These are phyloP conservation scores for Setophaga petechia DNA, from an alignment of 2,113 vertebrate species.

Conservation along the genomic window DNA sequence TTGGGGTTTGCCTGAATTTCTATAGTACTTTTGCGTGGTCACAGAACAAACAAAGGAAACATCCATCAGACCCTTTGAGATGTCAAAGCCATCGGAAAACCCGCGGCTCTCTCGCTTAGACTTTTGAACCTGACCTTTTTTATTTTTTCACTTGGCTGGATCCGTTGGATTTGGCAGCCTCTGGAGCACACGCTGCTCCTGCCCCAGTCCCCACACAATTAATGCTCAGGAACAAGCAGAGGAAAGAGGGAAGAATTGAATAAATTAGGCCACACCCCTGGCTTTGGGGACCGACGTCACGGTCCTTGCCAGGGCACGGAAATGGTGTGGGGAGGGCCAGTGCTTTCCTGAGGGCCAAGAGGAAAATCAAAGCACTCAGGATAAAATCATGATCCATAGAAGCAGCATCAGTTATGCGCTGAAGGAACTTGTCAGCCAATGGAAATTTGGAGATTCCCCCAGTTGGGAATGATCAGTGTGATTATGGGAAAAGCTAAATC, in stretches of 20 bases:
- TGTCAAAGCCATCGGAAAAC: slow-evolving; percentile 54
- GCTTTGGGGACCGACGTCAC: neutral
- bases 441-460: neutral
- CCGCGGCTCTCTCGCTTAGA: neutral
- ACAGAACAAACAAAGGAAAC: slow-evolving; percentile 43
- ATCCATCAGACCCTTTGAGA: slow-evolving; percentile 47
- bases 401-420: neutral
- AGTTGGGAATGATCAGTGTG: neutral
- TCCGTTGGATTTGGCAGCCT: slow-evolving; percentile 43
- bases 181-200: slow-evolving; percentile 39
- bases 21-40: neutral
- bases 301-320: slow-evolving; percentile 10
- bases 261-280: slow-evolving; percentile 38
- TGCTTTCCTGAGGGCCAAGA: neutral
- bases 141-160: slow-evolving; percentile 42
- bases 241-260: neutral
- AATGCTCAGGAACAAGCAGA: neutral
- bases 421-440: neutral
- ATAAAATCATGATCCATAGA: neutral
- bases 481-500: accelerated
- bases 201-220: slow-evolving; percentile 44
- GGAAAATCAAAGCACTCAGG: neutral
- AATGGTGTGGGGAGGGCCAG: neutral
- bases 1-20: neutral
- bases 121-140: slow-evolving; percentile 51